A percentile compares a stretch with the other conserved stretches of the same genome.
Evolutionary conservation across 2,888 invertebrate genomes (phyloP).

Genomic region (Taenaris catops): DNA sequence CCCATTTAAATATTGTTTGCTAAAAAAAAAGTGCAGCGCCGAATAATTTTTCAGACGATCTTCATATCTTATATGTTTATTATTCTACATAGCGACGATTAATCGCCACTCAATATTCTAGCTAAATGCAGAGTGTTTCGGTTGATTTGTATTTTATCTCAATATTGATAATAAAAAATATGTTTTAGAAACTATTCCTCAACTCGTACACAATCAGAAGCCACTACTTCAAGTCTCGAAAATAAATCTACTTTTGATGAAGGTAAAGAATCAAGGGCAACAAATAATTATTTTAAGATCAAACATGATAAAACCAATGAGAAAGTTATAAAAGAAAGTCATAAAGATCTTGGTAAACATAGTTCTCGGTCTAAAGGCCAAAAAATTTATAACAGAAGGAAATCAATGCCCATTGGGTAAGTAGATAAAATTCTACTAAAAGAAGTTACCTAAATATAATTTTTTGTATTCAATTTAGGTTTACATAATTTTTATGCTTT

Average conservation of each 20-base stretch:
- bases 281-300: conserved; percentile 27
- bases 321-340: conserved; percentile 23
- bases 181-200: conserved; percentile 3
- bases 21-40: too few species aligned
- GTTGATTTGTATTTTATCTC: too few species aligned
- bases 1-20: too few species aligned
- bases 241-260: conserved; percentile 20
- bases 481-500: too few species aligned
- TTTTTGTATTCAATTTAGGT: too few species aligned
- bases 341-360: conserved; percentile 1
- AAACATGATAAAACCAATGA: conserved; percentile 28
- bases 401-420: conserved; percentile 42
- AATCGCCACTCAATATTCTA: too few species aligned
- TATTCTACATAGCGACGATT: too few species aligned
- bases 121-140: too few species aligned
- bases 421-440: conserved; percentile 1
- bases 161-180: too few species aligned
- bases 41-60: too few species aligned
- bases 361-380: conserved; percentile 3
- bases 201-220: conserved; percentile 22
- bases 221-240: conserved; percentile 24
- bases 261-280: conserved; percentile 21
- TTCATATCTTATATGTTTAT: conserved; percentile 3
- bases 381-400: conserved; percentile 42
- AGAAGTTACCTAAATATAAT: too few species aligned